A percentile compares a stretch with the other conserved stretches of the same genome.
These are phyloP conservation scores for Chorisops tibialis DNA, from an alignment of 2,888 invertebrate species.

Conservation along the genomic window DNA sequence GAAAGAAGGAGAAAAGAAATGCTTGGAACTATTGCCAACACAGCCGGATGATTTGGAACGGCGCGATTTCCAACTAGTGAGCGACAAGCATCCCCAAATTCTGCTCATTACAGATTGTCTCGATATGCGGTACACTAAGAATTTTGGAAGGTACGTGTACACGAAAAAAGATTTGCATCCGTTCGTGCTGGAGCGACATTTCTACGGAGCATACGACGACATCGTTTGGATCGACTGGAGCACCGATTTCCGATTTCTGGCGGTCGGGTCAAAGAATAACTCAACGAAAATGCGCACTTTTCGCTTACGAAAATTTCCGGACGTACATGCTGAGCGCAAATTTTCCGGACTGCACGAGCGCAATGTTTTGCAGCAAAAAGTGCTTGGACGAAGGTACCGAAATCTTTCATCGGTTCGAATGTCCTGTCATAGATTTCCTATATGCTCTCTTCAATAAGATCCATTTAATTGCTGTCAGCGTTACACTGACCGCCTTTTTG, in stretches of 20 bases:
- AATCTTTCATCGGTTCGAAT: constrained; percentile 75
- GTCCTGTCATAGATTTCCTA: constrained; percentile 63
- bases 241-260: constrained; percentile 80
- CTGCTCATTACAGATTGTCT: constrained; percentile 64
- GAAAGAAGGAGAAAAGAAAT: constrained; percentile 56
- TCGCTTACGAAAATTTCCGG: constrained; percentile 70
- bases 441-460: constrained; percentile 63
- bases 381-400: constrained; percentile 58
- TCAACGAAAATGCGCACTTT: constrained; percentile 79
- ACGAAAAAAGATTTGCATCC: constrained; percentile 65
- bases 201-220: constrained; percentile 77
- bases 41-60: constrained; percentile 37
- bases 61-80: constrained; percentile 44
- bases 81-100: constrained; percentile 52
- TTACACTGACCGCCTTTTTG: constrained; percentile 55
- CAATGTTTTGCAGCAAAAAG: constrained; percentile 49
- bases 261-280: constrained; percentile 89
- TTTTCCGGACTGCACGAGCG: constrained; percentile 47
- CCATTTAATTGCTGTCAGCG: constrained; percentile 65
- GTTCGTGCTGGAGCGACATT: constrained; percentile 79
- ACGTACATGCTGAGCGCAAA: constrained; percentile 73
- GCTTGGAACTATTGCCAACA: constrained; percentile 46
- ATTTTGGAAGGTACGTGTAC: constrained; percentile 68
- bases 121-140: constrained; percentile 56
- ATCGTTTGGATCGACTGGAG: constrained; percentile 91